phyloP scores from a whole-genome alignment of 2,888 invertebrate species.

The Campoplex capitator region DNA sequence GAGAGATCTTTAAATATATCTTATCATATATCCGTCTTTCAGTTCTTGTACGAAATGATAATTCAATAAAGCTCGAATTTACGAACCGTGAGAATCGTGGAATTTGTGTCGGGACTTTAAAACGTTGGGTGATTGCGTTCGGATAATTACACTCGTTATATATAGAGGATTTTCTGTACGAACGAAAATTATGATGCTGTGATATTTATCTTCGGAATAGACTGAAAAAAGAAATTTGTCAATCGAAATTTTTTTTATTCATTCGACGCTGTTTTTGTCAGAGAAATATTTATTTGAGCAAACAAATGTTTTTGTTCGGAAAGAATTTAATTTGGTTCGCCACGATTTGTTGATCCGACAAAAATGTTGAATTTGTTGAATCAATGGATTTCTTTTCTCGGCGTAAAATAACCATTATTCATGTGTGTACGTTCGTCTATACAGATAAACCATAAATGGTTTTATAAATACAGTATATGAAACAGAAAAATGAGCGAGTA shows the following conservation, averaged over 20 bases:
- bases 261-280: too few species aligned
- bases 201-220: background rate
- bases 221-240: too few species aligned
- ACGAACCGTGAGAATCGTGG: conserved; percentile 41
- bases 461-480: conserved; percentile 5
- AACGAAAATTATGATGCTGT: background rate
- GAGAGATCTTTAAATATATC: conserved; percentile 22
- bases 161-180: background rate
- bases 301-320: too few species aligned
- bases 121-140: conserved; percentile 56
- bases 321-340: too few species aligned
- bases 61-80: conserved; percentile 48
- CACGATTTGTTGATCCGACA: too few species aligned
- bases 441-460: conserved; percentile 29
- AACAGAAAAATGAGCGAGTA: conserved; percentile 50
- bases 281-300: too few species aligned
- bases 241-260: too few species aligned
- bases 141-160: conserved; percentile 1
- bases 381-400: too few species aligned
- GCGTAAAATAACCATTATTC: background rate
- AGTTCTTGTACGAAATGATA: background rate
- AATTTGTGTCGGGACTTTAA: conserved; percentile 51
- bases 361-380: too few species aligned
- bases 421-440: background rate
- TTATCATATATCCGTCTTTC: conserved; percentile 14